Base-by-base conservation (phyloP, 1,140 invertebrate genomes). In the Diabrotica virgifera region DNA sequence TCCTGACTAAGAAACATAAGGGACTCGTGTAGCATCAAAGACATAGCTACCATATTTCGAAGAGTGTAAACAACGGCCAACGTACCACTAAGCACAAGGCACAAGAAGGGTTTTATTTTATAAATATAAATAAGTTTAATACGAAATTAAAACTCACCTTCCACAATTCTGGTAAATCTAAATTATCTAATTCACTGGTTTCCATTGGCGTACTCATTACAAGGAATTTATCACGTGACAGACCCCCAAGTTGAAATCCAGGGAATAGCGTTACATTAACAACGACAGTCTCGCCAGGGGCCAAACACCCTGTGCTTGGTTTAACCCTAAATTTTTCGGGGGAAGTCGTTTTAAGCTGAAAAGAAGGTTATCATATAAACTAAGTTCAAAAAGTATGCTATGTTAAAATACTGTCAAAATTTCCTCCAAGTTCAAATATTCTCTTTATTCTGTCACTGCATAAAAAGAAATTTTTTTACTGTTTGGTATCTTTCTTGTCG, bases 281-380 rank as follows among this genome's bases (percentile, higher is more conserved):
- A 5, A 74, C 78, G 6, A 80, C 76, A 60, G 78, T 78, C 60
- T 81, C 80, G 13, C 84, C 85, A 13, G 89, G 84, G 5, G 81
- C 75, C 40, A 97, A 76, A 40, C 87, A 78, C 6, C 94, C 95
- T 12, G 86, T 87, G 68, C 91, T 94, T 9, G 94, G 94, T 61
- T 91, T 84, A 0, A 97, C 95, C 52, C 92, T 82, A 78, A 95
- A 97, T 78, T 96, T 96, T 69, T 96, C 93, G 0, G 94, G 95
- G 5, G 84, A 81, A 0, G 83, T 85, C 40, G 83, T 85, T 81
- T 93, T 93, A 64, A 93, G 83, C 89, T 92, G 66, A 52, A 80
- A 79, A 70, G 70, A 65, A 65, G 56, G 67, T 40, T 46, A 6
- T 24, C 4, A 64, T 13, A 53, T 58, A 52, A 53, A 57, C 36